These are phyloP conservation scores for Bugula neritina DNA, from an alignment of 2,888 invertebrate species.

Conservation along the genomic window DNA sequence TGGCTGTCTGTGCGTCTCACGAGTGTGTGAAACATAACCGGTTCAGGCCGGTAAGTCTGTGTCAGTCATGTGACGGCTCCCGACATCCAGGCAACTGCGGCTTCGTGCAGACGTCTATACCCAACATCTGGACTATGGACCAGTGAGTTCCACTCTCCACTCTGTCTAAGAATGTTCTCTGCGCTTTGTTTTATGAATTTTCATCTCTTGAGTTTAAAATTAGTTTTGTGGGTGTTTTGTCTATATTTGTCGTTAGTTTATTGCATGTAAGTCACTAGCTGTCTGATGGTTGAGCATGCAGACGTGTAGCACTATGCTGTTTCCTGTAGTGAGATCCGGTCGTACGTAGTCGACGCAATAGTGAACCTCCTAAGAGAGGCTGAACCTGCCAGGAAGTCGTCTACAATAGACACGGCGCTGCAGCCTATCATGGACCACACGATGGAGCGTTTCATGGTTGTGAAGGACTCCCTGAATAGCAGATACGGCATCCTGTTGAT, in stretches of 20 bases:
- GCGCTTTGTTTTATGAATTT: too few species aligned
- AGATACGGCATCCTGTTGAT: constrained; percentile 92
- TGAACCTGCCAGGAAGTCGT: not conserved
- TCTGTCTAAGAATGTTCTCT: not conserved
- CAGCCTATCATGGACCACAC: constrained; percentile 37
- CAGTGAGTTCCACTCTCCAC: not conserved
- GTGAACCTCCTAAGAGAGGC: constrained; percentile 26
- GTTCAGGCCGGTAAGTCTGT: constrained; percentile 81
- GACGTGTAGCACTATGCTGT: too few species aligned
- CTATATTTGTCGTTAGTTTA: too few species aligned
- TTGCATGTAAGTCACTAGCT: too few species aligned
- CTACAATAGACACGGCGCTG: constrained; percentile 39
- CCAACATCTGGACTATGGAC: constrained; percentile 13
- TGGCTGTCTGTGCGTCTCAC: constrained; percentile 90
- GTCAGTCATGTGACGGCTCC: constrained; percentile 47
- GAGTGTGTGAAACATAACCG: constrained; percentile 95
- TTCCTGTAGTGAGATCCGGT: not conserved
- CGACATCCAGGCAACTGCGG: constrained; percentile 39
- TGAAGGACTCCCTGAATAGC: constrained; percentile 32
- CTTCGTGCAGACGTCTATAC: constrained; percentile 24
- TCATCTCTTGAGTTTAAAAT: too few species aligned
- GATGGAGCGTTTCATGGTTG: constrained; percentile 39
- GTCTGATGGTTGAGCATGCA: too few species aligned
- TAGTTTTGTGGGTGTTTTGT: too few species aligned
- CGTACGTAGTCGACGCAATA: constrained; percentile 13